A percentile compares a stretch with the other conserved stretches of the same genome.
These are phyloP conservation scores for Hylyphantes graminicola DNA, from an alignment of 1,140 invertebrate genomes.

Conservation along the genomic window DNA sequence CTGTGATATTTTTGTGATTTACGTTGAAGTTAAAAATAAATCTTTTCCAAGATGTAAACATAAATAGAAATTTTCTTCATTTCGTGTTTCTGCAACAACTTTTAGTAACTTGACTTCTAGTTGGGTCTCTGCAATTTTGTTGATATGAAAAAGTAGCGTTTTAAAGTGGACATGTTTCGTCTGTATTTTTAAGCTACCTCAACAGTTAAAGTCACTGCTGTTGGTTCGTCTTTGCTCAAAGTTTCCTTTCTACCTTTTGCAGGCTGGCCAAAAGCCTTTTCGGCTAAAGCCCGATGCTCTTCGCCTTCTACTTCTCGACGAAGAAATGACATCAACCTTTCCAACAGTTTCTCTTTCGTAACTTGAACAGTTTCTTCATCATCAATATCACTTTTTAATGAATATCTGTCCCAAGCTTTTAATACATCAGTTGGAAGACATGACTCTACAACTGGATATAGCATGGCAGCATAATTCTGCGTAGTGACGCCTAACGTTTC, in stretches of 20 bases:
- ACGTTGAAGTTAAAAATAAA: no score
- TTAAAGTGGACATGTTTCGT: no score
- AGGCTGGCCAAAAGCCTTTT: background rate
- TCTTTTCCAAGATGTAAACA: no score
- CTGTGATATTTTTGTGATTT: no score
- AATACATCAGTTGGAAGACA: constrained; percentile 17
- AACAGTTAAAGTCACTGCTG: background rate
- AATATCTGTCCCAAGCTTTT: constrained; percentile 9
- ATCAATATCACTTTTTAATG: background rate
- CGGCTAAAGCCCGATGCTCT: constrained; percentile 24
- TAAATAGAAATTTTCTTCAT: no score
- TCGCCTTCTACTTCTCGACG: background rate
- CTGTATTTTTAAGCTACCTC: no score
- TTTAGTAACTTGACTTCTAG: no score
- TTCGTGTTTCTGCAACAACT: no score
- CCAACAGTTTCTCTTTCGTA: background rate
- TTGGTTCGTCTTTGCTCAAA: background rate
- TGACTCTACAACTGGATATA: constrained; percentile 18
- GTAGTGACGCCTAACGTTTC: constrained; percentile 33
- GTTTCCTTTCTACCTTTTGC: background rate
- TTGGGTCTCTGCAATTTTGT: no score
- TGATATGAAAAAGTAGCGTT: no score
- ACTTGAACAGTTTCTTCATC: background rate
- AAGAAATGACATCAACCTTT: constrained; percentile 21
- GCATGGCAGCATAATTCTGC: constrained; percentile 10